Evolutionary conservation across 2,888 invertebrate genomes (phyloP).

Genomic region (Drosophila recens): DNA sequence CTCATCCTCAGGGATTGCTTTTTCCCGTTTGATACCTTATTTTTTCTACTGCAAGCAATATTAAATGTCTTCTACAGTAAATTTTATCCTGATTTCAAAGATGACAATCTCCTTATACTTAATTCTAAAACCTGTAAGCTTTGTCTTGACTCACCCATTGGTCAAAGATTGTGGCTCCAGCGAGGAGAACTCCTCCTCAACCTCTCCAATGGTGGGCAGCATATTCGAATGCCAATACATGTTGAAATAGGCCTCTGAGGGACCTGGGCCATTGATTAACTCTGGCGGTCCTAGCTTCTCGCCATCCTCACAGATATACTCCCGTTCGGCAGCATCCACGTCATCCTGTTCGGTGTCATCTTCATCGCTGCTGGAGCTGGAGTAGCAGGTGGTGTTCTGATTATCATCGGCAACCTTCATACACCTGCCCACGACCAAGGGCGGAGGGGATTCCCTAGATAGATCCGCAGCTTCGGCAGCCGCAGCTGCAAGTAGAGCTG

Average conservation of each 20-base stretch:
- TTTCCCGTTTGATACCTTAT: no score
- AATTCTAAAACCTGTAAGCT: no score
- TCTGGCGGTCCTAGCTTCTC: constrained; percentile 85
- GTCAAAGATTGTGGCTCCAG: constrained; percentile 82
- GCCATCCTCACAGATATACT: constrained; percentile 85
- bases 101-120: no score
- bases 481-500: constrained; percentile 59
- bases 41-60: no score
- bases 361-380: constrained; percentile 81
- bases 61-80: no score
- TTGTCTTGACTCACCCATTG: constrained; percentile 81
- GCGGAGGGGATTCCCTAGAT: constrained; percentile 68
- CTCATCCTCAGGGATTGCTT: no score
- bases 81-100: no score
- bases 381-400: constrained; percentile 77
- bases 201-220: constrained; percentile 85
- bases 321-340: constrained; percentile 75
- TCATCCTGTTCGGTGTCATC: constrained; percentile 73
- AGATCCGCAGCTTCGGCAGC: constrained; percentile 61
- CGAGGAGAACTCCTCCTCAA: constrained; percentile 85
- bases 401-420: constrained; percentile 79
- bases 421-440: constrained; percentile 83
- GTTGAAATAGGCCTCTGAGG: constrained; percentile 85
- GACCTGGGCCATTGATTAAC: constrained; percentile 84
- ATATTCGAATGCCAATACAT: constrained; percentile 85